Percentiles rank a stretch among this genome's conserved stretches.
These are phyloP conservation scores for Pedetes capensis DNA, from an alignment of 2,113 vertebrate genomes.

Conservation along the genomic window DNA sequence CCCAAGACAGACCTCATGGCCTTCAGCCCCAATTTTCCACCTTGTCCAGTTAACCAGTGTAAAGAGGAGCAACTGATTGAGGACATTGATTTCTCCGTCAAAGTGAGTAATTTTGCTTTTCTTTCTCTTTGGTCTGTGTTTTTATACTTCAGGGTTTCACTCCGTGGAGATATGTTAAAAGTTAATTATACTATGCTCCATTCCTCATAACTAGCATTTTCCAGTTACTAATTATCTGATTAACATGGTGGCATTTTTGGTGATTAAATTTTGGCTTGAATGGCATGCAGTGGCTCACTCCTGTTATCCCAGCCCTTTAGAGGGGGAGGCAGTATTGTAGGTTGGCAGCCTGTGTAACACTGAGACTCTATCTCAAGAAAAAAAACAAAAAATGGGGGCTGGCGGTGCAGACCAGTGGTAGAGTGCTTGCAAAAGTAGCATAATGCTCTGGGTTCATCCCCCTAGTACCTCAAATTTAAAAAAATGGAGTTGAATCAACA, in stretches of 20 bases:
- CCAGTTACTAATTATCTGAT: not conserved
- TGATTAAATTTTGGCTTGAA: slow-evolving; percentile 14
- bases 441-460: too few species aligned
- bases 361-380: too few species aligned
- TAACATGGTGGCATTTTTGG: not conserved
- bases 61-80: not conserved
- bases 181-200: not conserved
- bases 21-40: slow-evolving; percentile 79
- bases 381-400: too few species aligned
- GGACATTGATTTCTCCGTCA: slow-evolving; percentile 1
- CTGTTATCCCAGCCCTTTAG: too few species aligned
- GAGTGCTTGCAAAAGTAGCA: too few species aligned
- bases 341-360: too few species aligned
- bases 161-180: not conserved
- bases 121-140: not conserved
- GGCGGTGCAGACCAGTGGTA: too few species aligned
- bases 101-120: slow-evolving; percentile 56
- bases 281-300: too few species aligned
- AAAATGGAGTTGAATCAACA: not conserved
- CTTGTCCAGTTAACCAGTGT: not conserved
- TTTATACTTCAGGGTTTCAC: not conserved
- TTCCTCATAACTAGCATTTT: not conserved
- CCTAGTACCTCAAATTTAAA: too few species aligned
- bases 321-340: too few species aligned
- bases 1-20: slow-evolving; percentile 79